Conservation (phyloP, 1,140 invertebrate species). For the Trinorchestia longiramus region DNA sequence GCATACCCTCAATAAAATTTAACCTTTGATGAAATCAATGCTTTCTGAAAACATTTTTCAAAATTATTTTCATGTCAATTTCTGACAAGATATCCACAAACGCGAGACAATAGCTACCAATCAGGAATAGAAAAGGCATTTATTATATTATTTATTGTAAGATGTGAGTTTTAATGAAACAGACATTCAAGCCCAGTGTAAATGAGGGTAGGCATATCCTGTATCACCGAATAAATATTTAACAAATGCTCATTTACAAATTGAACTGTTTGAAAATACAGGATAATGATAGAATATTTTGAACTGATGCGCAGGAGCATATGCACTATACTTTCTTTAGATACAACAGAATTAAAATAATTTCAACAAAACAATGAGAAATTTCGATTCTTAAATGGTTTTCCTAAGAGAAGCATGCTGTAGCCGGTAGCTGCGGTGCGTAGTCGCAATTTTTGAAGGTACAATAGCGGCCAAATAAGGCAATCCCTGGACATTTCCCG, state of each 20-base stretch:
- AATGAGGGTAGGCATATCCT: neutral
- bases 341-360: neutral
- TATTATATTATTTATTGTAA: too few species aligned
- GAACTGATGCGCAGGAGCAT: neutral
- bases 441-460: neutral
- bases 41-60: too few species aligned
- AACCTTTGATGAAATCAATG: too few species aligned
- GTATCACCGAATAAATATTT: neutral
- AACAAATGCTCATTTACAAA: neutral
- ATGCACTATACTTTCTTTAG: neutral
- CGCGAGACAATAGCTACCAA: too few species aligned
- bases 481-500: constrained; percentile 9
- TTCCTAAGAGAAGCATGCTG: neutral
- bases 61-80: too few species aligned
- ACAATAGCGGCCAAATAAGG: neutral
- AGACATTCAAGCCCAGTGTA: neutral
- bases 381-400: neutral
- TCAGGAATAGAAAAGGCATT: too few species aligned
- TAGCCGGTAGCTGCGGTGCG: neutral
- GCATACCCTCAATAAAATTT: too few species aligned
- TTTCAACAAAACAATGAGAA: neutral
- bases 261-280: neutral
- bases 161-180: too few species aligned
- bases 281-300: neutral
- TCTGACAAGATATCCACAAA: too few species aligned